Conservation (phyloP, 2,888 invertebrate species). For the Campopleginae sp. region DNA sequence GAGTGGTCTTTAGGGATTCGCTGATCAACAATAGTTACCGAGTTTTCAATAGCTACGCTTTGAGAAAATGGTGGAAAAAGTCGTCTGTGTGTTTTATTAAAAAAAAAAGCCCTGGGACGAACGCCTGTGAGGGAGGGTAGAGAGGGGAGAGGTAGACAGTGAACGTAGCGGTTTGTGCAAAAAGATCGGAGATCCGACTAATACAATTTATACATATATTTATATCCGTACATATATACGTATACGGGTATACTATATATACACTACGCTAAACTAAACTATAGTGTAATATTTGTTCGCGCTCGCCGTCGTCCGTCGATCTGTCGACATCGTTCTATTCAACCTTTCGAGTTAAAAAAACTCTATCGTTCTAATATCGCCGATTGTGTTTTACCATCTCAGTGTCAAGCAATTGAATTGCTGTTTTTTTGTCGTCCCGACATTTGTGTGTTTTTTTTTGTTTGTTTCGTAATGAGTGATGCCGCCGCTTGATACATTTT, state of each 20-base stretch:
- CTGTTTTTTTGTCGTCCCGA: background rate
- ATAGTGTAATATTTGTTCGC: slow-evolving; percentile 58
- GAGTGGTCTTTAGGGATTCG: slow-evolving; percentile 33
- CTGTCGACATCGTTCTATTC: slow-evolving; percentile 47
- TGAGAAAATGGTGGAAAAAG: slow-evolving; percentile 36
- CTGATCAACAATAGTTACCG: slow-evolving; percentile 34
- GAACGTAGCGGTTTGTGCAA: slow-evolving; percentile 61
- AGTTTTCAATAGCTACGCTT: slow-evolving; percentile 44
- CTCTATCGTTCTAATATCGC: slow-evolving; percentile 16
- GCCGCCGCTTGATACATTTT: slow-evolving; percentile 32
- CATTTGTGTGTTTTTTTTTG: slow-evolving; percentile 10
- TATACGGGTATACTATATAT: background rate
- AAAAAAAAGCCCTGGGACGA: slow-evolving; percentile 44
- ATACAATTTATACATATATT: slow-evolving; percentile 50
- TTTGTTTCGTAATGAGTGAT: slow-evolving; percentile 16
- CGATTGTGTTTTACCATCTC: background rate
- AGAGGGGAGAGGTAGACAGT: slow-evolving; percentile 53
- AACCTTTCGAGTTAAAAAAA: slow-evolving; percentile 24
- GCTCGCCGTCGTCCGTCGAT: slow-evolving; percentile 47
- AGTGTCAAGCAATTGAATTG: slow-evolving; percentile 18
- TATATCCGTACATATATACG: slow-evolving; percentile 29
- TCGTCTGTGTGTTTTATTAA: slow-evolving; percentile 26
- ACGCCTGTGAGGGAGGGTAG: background rate
- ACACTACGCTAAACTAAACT: slow-evolving; percentile 53
- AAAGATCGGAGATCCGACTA: slow-evolving; percentile 49